phyloP scores from a whole-genome alignment of 2,113 vertebrate genomes.

The Ceratotherium simum region DNA sequence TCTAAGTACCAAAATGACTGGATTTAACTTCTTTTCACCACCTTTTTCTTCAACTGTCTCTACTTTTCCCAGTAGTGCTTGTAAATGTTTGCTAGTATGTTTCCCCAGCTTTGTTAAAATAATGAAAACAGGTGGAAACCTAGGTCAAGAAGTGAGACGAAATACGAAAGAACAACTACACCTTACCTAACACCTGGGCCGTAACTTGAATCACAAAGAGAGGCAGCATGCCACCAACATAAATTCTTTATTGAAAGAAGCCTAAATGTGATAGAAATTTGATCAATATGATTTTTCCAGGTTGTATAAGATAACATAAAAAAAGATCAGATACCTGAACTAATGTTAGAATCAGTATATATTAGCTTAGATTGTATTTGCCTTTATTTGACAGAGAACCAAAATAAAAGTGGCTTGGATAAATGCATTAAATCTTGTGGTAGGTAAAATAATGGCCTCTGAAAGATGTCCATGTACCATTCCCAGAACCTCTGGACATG shows the following conservation, averaged over 20 bases:
- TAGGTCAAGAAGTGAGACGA: neutral
- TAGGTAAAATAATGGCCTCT: neutral
- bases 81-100: neutral
- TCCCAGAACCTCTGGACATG: no score
- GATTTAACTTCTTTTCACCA: no score
- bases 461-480: neutral
- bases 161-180: neutral
- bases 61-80: neutral
- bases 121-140: neutral
- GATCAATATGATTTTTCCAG: neutral
- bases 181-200: neutral
- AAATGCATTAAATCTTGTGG: neutral
- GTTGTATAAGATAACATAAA: neutral
- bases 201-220: neutral
- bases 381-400: neutral
- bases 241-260: neutral
- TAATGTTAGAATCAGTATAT: neutral
- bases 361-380: neutral
- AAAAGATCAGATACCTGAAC: neutral
- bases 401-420: neutral
- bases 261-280: neutral
- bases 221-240: neutral
- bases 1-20: neutral
- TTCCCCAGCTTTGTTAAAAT: neutral
- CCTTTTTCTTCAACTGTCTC: neutral